phyloP scores from a whole-genome alignment of 2,888 invertebrate species.

The Neoaliturus tenellus region DNA sequence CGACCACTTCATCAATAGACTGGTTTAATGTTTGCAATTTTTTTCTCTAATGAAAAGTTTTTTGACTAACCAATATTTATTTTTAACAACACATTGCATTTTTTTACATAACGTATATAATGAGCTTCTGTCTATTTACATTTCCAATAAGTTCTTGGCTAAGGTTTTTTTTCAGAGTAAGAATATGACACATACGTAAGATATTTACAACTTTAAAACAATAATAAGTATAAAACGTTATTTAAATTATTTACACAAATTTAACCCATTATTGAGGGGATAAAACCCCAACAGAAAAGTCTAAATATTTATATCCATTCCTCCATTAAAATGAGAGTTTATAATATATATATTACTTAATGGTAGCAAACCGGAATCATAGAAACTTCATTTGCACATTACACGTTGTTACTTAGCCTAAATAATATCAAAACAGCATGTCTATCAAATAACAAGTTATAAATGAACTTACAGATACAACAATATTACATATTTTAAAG shows the following conservation, averaged over 20 bases:
- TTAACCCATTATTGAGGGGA: background rate
- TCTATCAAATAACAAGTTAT: background rate
- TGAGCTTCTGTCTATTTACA: background rate
- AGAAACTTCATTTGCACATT: background rate
- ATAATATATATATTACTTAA: background rate
- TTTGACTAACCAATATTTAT: too few relatives aligned
- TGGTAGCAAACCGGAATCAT: background rate
- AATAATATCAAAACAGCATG: slow-evolving; percentile 17
- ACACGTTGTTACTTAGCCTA: background rate
- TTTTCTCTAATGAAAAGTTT: too few relatives aligned
- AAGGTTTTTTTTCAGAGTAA: background rate
- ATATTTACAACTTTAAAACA: slow-evolving; percentile 10
- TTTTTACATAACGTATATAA: too few relatives aligned
- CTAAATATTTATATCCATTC: background rate
- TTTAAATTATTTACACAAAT: slow-evolving; percentile 23
- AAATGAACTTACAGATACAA: background rate
- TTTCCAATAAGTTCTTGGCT: too few relatives aligned
- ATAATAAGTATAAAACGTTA: slow-evolving; percentile 16
- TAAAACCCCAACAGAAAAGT: background rate
- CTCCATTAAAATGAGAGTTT: background rate
- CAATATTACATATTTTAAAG: background rate
- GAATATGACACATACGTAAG: background rate
- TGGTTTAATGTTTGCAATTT: too few relatives aligned
- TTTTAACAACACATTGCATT: too few relatives aligned
- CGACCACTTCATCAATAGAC: too few relatives aligned